Evolutionary conservation across 2,888 invertebrate genomes (phyloP).

Genomic region (Blastobasis adustella): DNA sequence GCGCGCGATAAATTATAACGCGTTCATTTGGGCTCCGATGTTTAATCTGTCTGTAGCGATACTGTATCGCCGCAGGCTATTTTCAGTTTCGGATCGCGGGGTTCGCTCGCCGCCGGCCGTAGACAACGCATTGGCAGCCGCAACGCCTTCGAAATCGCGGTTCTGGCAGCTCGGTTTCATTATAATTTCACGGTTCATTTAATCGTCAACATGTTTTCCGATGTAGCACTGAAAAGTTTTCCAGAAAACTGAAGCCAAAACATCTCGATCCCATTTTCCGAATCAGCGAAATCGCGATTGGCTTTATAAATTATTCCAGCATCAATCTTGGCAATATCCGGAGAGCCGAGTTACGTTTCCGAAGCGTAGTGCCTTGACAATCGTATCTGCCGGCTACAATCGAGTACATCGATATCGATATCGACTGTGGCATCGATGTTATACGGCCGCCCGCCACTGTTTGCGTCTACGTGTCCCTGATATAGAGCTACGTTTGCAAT

Average conservation of each 20-base stretch:
- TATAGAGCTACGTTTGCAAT: constrained; percentile 47
- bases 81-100: constrained; percentile 36
- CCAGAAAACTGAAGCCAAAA: too few relatives aligned
- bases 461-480: constrained; percentile 42
- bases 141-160: too few relatives aligned
- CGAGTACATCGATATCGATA: constrained; percentile 20
- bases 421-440: constrained; percentile 29
- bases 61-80: constrained; percentile 47
- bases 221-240: too few relatives aligned
- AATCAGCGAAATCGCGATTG: too few relatives aligned
- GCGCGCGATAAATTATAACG: constrained; percentile 69
- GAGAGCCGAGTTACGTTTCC: constrained; percentile 26
- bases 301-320: background rate
- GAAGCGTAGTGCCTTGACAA: constrained; percentile 36
- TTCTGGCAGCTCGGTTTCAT: too few relatives aligned
- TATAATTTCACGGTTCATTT: too few relatives aligned
- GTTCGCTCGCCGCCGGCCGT: background rate
- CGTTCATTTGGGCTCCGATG: constrained; percentile 72
- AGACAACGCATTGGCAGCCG: too few relatives aligned
- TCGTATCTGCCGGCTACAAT: constrained; percentile 25
- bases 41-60: constrained; percentile 68
- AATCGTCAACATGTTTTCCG: too few relatives aligned
- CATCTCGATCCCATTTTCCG: too few relatives aligned
- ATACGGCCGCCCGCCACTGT: constrained; percentile 36
- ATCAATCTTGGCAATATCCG: constrained; percentile 15